Evolutionary conservation across 2,113 vertebrate genomes (phyloP).

Genomic region (Odontophorus gujanensis): DNA sequence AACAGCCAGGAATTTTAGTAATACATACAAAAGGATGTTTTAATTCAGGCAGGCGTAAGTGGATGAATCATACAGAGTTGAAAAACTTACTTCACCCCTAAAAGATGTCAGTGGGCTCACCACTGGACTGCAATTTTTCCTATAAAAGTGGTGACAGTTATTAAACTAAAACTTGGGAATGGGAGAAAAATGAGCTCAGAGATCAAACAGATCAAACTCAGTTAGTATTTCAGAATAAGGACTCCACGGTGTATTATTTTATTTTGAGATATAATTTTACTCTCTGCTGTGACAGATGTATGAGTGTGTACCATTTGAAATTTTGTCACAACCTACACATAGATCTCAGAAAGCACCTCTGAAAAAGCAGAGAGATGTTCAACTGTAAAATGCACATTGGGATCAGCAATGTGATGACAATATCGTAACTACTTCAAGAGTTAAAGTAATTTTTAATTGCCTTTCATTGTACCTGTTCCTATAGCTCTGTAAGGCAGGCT

Average conservation of each 20-base stretch:
- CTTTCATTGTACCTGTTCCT: background rate
- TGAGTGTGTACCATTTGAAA: background rate
- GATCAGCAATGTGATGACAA: background rate
- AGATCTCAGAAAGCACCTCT: background rate
- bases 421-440: background rate
- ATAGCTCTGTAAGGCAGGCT: background rate
- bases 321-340: background rate
- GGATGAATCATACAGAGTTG: background rate
- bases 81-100: background rate
- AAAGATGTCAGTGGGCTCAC: background rate
- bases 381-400: background rate
- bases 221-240: background rate
- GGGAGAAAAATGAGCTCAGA: background rate
- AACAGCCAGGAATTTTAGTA: background rate
- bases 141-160: background rate
- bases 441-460: background rate
- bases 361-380: background rate
- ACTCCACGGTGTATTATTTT: background rate
- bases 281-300: background rate
- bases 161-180: background rate
- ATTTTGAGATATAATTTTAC: background rate
- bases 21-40: background rate
- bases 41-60: background rate
- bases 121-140: background rate
- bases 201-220: slow-evolving; percentile 9